These are phyloP conservation scores for Euleptes europaea DNA, from an alignment of 2,113 vertebrate species.

Conservation along the genomic window DNA sequence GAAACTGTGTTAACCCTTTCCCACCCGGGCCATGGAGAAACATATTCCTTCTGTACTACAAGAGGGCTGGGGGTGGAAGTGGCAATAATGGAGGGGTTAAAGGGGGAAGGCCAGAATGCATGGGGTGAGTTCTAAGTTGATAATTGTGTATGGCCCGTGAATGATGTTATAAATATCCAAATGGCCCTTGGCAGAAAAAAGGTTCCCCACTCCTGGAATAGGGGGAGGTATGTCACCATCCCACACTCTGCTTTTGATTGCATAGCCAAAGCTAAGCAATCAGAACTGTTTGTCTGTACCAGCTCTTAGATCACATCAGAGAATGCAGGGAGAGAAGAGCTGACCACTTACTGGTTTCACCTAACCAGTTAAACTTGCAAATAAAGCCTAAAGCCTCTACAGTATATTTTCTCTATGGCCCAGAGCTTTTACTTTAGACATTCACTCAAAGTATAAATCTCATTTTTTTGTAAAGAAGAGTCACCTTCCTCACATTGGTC, in stretches of 20 bases:
- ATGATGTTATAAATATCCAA: too few species aligned
- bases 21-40: too few species aligned
- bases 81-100: too few species aligned
- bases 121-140: too few species aligned
- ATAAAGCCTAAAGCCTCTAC: background rate
- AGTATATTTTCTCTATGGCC: background rate
- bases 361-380: background rate
- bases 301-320: background rate
- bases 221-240: background rate
- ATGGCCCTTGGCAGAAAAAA: too few species aligned
- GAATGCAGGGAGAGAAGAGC: background rate
- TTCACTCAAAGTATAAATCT: background rate
- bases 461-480: background rate
- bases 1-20: too few species aligned
- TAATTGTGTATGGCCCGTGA: too few species aligned
- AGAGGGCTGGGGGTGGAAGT: too few species aligned
- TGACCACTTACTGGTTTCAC: background rate
- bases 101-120: too few species aligned
- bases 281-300: background rate
- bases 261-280: background rate
- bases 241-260: background rate
- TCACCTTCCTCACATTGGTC: background rate
- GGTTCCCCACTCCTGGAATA: too few species aligned
- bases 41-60: too few species aligned
- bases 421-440: background rate